Percentiles rank a stretch among this genome's conserved stretches.
phyloP scores from a whole-genome alignment of 2,888 invertebrate genomes.

The Candidula unifasciata region DNA sequence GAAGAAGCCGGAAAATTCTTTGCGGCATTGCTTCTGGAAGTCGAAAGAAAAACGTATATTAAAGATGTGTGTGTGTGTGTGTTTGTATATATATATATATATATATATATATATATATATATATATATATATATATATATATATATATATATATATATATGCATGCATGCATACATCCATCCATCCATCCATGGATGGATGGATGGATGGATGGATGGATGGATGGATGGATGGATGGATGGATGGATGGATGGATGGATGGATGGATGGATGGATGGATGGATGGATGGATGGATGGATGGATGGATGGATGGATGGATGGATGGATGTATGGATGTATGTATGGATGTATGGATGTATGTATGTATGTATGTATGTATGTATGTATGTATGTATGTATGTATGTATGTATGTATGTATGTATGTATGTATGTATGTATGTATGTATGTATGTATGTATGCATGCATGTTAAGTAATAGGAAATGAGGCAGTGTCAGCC shows the following conservation, averaged over 20 bases:
- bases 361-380: background rate
- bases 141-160: background rate
- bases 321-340: conserved; percentile 40
- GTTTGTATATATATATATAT: conserved; percentile 41
- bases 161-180: too few relatives aligned
- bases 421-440: too few relatives aligned
- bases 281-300: background rate
- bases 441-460: too few relatives aligned
- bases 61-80: conserved; percentile 27
- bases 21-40: conserved; percentile 51
- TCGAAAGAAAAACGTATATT: background rate
- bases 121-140: conserved; percentile 7
- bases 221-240: too few relatives aligned
- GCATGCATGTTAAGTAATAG: too few relatives aligned
- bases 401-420: too few relatives aligned
- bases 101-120: conserved; percentile 41
- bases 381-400: background rate
- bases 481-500: too few relatives aligned
- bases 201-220: too few relatives aligned
- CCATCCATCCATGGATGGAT: too few relatives aligned
- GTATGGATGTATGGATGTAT: conserved; percentile 20
- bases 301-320: conserved; percentile 23
- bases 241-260: too few relatives aligned
- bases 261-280: too few relatives aligned
- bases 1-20: conserved; percentile 51